Conservation (phyloP, 2,888 invertebrate species). For the Phrixothrix hirtus region DNA sequence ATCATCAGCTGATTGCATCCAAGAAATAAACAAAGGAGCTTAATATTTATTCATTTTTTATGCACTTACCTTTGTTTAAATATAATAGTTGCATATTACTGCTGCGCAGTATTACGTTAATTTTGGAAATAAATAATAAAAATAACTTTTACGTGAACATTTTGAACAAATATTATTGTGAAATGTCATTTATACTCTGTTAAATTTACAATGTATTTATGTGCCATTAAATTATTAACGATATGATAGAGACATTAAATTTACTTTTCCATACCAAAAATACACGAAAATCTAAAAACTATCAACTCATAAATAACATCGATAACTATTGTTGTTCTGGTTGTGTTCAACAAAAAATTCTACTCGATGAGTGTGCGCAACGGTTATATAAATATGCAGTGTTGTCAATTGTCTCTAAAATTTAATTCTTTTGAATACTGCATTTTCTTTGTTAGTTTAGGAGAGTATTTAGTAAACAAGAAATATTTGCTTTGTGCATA, state of each 20-base stretch:
- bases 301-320: neutral
- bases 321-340: no score
- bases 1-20: constrained; percentile 17
- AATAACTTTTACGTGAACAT: constrained; percentile 11
- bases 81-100: constrained; percentile 19
- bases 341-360: no score
- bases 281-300: neutral
- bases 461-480: no score
- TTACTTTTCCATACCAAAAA: neutral
- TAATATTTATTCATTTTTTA: neutral
- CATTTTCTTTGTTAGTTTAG: no score
- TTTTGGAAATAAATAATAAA: constrained; percentile 15
- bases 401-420: no score
- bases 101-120: constrained; percentile 18
- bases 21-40: constrained; percentile 5
- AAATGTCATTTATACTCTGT: constrained; percentile 10
- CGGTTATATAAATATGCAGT: no score
- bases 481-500: no score
- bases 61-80: constrained; percentile 15
- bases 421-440: no score
- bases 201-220: constrained; percentile 3
- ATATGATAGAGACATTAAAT: neutral
- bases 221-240: neutral
- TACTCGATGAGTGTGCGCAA: no score
- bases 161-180: constrained; percentile 13